Percentiles rank a stretch among this genome's conserved stretches.
Conservation (phyloP, 1,140 invertebrate genomes). For the Drosophila chauvacae region DNA sequence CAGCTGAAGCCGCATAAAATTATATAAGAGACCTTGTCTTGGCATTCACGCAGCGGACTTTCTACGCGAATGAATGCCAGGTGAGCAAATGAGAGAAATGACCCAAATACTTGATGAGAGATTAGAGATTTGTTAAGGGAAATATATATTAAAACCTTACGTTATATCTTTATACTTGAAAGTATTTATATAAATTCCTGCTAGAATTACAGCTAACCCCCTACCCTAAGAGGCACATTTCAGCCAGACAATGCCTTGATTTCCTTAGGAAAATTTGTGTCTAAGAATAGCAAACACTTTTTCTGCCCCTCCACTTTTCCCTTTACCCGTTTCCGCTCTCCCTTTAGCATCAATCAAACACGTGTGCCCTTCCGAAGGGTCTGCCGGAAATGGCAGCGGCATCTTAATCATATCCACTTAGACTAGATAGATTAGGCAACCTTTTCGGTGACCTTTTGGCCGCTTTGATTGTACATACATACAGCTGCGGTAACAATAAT, state of each 20-base stretch:
- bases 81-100: constrained; percentile 13
- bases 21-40: constrained; percentile 36
- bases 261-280: not conserved
- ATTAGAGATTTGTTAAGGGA: not conserved
- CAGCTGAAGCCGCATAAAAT: constrained; percentile 24
- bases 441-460: constrained; percentile 52
- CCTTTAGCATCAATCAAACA: constrained; percentile 2
- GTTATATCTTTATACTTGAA: no score
- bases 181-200: no score
- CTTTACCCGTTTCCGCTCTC: no score
- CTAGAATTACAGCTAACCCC: no score
- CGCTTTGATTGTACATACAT: constrained; percentile 48
- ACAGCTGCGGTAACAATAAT: no score
- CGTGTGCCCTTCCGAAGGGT: not conserved
- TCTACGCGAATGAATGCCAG: constrained; percentile 23
- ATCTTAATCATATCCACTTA: constrained; percentile 49
- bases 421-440: constrained; percentile 43
- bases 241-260: not conserved
- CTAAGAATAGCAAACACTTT: constrained; percentile 5
- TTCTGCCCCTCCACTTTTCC: not conserved
- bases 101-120: constrained; percentile 4
- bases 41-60: constrained; percentile 9
- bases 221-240: not conserved
- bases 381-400: constrained; percentile 16
- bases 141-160: no score